Evolutionary conservation across 92 coral and sea anemone genomes (phyloP), one percentile per base, ranked within the genome.

Genomic region (Virgularia gustaviana): DNA sequence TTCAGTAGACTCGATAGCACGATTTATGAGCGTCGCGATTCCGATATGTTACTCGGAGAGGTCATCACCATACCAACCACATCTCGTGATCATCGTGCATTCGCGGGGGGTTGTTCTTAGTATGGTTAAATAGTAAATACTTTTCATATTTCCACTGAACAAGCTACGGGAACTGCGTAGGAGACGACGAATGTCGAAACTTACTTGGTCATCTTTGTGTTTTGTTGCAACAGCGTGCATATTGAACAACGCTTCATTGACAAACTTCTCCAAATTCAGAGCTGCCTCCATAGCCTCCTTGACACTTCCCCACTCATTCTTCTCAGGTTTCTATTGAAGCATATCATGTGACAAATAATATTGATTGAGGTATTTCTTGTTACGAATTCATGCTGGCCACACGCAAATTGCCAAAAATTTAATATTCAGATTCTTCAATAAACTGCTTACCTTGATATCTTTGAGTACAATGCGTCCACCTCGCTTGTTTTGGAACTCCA

Each of bases 391-490:
- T 35, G 54, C 16, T 27, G 1, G 25, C 15, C 63, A 56, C 63
- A 56, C 63, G 12, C 15, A 56, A 24, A 56, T 11, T 11, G 49
- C n/a, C 12, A n/a, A 11, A 11, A 15, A 0, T 8, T 16, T 59
- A 39, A 47, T 24, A 6, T 44, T 38, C 45, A 32, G 31, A 13
- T 45, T 3, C 12, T 36, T 24, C 0, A n/a, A n/a, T n/a, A n/a
- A 25, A 25, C 0, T 18, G 9, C 11, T 36, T 78, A 88, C 98
- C 94, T 92, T 89, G 76, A 92, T 57, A 63, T 92, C 94, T 52
- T 86, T 87, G 77, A 86, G 86, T 57, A 89, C 94, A 84, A 89
- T 74, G 53, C 96, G 98, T 23, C 98, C 98, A 72, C 98, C 96
- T 36, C 98, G 98, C 68, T 72, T n/a, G 81, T 89, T 89, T 66